Evolutionary conservation across 1,140 invertebrate species (phyloP), one percentile per base, ranked within the genome.

Genomic region (Luehdorfia chinensis): DNA sequence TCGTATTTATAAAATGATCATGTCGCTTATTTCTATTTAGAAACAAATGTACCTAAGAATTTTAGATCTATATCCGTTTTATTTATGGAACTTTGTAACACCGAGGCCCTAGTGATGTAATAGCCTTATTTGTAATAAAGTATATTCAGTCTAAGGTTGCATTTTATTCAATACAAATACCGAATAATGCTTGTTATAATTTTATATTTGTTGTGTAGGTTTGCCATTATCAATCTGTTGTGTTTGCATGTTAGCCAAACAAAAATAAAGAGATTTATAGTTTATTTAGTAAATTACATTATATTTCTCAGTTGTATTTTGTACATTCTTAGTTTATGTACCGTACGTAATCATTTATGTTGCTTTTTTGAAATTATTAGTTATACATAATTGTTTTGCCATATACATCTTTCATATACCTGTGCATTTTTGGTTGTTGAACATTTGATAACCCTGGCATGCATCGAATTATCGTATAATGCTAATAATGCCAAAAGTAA

Each of bases 91-190:
- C 75, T 76, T 78, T 84, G 76, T 84, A 76, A 75, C 71, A 62
- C 59, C 47, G 37, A 69, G 66, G 52, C 57, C 46, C 53, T 74
- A 74, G 64, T 61, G 59, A 63, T 81, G 75, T 84, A 70, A 59
- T 72, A 69, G 68, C 68, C 72, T 76, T 76, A 75, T 79, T 85
- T 81, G 66, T 77, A 83, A 85, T 83, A 85, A 81, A 81, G 65
- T 63, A 75, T 85, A 80, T 80, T 79, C 73, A 73, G 64, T 71
- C 67, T 61, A 56, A 70, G 57, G 39, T 47, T 75, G 62, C 74
- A 79, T 85, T 85, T 83, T 73, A 84, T 84, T 85, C 70, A 68
- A 65, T 37, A 64, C 44, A 36, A 55, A 43, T n/a, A 72, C 67
- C 50, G 58, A 45, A 51, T 56, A 18, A 53, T 39, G 63, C 62